A percentile compares a stretch with the other conserved stretches of the same genome.
phyloP scores from a whole-genome alignment of 2,888 invertebrate species.

The Boloria euphrosyne region DNA sequence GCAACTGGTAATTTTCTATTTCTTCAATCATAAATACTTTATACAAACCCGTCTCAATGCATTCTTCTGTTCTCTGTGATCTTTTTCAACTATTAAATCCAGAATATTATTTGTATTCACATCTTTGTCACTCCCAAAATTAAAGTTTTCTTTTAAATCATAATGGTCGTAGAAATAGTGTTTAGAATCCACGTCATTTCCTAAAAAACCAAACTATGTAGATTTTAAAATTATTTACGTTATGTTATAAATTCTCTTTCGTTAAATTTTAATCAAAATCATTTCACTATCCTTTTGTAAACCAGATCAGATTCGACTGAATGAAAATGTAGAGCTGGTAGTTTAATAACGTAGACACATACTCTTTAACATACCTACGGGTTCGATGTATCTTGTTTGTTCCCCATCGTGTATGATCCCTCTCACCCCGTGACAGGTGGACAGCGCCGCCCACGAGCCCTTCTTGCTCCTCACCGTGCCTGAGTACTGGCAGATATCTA shows the following conservation, averaged over 20 bases:
- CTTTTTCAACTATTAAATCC: background rate
- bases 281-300: too few relatives aligned
- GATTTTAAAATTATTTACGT: background rate
- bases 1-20: too few relatives aligned
- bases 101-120: slow-evolving; percentile 66
- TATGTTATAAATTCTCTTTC: background rate
- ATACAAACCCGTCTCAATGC: too few relatives aligned
- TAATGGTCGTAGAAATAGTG: slow-evolving; percentile 87
- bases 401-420: slow-evolving; percentile 91
- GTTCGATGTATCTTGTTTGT: slow-evolving; percentile 87
- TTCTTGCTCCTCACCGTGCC: slow-evolving; percentile 87
- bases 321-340: too few relatives aligned
- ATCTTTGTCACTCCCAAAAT: slow-evolving; percentile 81
- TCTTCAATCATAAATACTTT: too few relatives aligned
- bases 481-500: slow-evolving; percentile 89
- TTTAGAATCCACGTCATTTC: slow-evolving; percentile 69
- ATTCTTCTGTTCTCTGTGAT: too few relatives aligned
- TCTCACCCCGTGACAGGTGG: slow-evolving; percentile 89
- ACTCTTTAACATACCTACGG: slow-evolving; percentile 47
- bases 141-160: slow-evolving; percentile 80
- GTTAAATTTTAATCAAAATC: background rate
- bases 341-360: too few relatives aligned
- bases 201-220: slow-evolving; percentile 21
- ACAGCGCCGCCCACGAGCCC: slow-evolving; percentile 91
- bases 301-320: too few relatives aligned